phyloP scores from a whole-genome alignment of 1,140 invertebrate genomes.

The Euwallacea fornicatus region DNA sequence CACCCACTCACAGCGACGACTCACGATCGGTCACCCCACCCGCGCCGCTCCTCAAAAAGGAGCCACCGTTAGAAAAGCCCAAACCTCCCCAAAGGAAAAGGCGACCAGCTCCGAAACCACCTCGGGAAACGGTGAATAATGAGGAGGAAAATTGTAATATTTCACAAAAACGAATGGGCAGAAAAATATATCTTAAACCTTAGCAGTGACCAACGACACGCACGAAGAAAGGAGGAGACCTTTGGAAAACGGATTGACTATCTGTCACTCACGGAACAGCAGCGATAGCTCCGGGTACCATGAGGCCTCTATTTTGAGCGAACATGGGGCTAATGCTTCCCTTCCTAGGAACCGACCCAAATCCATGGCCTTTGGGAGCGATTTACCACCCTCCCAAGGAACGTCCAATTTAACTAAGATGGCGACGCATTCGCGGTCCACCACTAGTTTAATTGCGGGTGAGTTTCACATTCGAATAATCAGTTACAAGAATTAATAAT shows the following conservation, averaged over 20 bases:
- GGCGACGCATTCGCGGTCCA: slow-evolving; percentile 49
- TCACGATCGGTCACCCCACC: slow-evolving; percentile 51
- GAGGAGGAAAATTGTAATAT: too few relatives aligned
- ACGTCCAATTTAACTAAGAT: slow-evolving; percentile 50
- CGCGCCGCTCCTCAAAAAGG: slow-evolving; percentile 34
- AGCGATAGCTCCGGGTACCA: slow-evolving; percentile 78
- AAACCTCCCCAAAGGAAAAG: slow-evolving; percentile 58
- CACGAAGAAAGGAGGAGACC: slow-evolving; percentile 19
- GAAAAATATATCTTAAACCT: background rate
- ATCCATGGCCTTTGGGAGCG: slow-evolving; percentile 40
- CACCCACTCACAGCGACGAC: slow-evolving; percentile 52
- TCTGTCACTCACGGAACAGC: slow-evolving; percentile 72
- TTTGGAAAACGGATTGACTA: slow-evolving; percentile 51
- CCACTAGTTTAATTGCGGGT: slow-evolving; percentile 49
- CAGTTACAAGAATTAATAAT: too few relatives aligned
- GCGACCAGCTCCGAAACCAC: slow-evolving; percentile 64
- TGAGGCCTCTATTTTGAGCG: slow-evolving; percentile 70
- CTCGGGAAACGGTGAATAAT: slow-evolving; percentile 40
- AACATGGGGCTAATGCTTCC: slow-evolving; percentile 57
- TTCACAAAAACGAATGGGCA: too few relatives aligned
- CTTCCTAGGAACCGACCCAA: slow-evolving; percentile 47
- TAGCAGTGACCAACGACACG: background rate
- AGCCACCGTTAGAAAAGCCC: slow-evolving; percentile 56
- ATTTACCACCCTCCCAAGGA: slow-evolving; percentile 36
- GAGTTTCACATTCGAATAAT: slow-evolving; percentile 2